Conservation (phyloP, 2,113 vertebrate species). For the Cinclus mexicanus region DNA sequence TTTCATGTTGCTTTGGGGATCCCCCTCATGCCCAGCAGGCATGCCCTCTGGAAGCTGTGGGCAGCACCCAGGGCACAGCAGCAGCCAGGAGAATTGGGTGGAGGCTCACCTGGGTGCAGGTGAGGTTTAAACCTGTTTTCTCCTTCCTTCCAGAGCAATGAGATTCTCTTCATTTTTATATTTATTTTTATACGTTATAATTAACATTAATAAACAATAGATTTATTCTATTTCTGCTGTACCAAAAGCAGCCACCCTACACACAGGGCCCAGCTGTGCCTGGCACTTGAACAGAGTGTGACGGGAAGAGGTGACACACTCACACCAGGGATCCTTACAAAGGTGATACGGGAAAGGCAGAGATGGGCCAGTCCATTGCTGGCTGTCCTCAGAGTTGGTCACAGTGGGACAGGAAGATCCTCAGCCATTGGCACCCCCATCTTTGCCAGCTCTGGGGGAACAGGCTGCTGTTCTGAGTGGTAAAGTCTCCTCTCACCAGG, state of each 20-base stretch:
- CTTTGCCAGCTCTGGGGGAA: fast-evolving
- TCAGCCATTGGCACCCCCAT: fast-evolving
- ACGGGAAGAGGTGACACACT: fast-evolving
- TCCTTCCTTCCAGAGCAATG: neutral
- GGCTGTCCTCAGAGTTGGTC: neutral
- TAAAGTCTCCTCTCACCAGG: neutral
- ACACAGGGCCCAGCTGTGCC: neutral
- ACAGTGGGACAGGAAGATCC: fast-evolving
- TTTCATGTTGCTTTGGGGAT: neutral
- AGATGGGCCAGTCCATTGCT: neutral
- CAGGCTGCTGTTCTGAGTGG: neutral
- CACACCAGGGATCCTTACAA: fast-evolving
- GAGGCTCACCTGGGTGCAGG: fast-evolving
- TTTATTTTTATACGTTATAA: neutral
- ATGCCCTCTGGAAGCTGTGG: neutral
- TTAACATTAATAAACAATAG: neutral
- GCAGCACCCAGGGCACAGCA: fast-evolving
- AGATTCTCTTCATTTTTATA: neutral
- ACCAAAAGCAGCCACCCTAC: neutral
- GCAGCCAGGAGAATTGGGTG: neutral
- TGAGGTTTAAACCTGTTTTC: neutral
- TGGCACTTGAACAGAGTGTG: fast-evolving
- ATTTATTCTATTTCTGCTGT: neutral
- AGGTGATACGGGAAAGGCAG: neutral
- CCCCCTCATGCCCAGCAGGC: fast-evolving